These are phyloP conservation scores for Pachycephus smyrnensis DNA, from an alignment of 2,888 invertebrate genomes.

Conservation along the genomic window DNA sequence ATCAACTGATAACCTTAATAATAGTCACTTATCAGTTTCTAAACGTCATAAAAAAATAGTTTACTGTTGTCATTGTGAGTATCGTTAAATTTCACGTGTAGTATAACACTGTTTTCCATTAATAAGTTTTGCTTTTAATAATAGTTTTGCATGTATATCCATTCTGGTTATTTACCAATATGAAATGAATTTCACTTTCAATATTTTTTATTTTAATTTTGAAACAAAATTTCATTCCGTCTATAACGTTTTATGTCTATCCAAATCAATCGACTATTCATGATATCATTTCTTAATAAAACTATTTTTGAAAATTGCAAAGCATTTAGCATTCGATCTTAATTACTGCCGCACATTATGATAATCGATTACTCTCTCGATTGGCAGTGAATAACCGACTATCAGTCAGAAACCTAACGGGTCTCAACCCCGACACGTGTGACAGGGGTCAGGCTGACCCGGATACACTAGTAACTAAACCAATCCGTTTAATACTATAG, in stretches of 20 bases:
- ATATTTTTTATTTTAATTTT: neutral
- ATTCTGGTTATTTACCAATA: neutral
- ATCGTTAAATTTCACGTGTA: neutral
- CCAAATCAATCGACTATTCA: neutral
- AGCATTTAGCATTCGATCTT: neutral
- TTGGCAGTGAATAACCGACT: neutral
- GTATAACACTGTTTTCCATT: neutral
- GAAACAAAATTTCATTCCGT: neutral
- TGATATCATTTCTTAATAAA: neutral
- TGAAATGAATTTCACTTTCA: neutral
- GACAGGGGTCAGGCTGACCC: slow-evolving; percentile 8
- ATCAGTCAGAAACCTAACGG: neutral
- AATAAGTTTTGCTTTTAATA: neutral
- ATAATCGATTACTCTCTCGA: neutral
- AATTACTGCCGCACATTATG: neutral
- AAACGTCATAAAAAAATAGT: neutral
- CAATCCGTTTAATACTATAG: neutral
- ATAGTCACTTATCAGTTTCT: neutral
- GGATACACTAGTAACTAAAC: neutral
- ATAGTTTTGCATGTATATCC: neutral
- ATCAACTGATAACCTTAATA: neutral
- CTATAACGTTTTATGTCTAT: neutral
- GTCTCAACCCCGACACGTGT: neutral
- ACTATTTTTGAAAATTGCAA: neutral
- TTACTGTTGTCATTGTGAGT: neutral